Evolutionary conservation across 2,888 invertebrate genomes (phyloP).

Genomic region (Amphipoea oculea): DNA sequence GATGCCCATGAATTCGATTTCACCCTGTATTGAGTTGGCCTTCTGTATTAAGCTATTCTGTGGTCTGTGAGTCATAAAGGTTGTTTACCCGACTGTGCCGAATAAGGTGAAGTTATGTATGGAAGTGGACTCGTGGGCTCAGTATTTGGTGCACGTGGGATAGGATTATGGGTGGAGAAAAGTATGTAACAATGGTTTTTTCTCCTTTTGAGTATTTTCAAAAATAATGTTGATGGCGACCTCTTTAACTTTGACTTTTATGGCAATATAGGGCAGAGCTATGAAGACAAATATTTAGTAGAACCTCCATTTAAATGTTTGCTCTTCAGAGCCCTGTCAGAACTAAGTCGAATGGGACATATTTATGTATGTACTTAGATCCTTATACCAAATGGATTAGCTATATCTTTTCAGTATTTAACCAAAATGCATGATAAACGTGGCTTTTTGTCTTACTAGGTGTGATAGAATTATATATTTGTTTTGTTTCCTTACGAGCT

Average conservation of each 20-base stretch:
- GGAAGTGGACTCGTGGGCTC: slow-evolving; percentile 37
- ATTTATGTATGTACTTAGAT: background rate
- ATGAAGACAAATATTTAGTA: background rate
- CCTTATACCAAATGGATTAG: background rate
- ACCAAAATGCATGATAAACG: background rate
- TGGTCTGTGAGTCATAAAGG: slow-evolving; percentile 58
- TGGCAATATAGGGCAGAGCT: background rate
- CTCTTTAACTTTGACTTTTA: slow-evolving; percentile 11
- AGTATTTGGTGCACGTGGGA: slow-evolving; percentile 40
- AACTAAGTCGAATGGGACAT: background rate
- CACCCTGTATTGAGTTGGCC: background rate
- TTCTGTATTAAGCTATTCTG: slow-evolving; percentile 19
- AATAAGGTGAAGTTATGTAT: slow-evolving; percentile 36
- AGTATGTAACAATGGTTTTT: slow-evolving; percentile 7
- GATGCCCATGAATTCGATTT: too few species aligned
- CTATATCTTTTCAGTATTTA: background rate
- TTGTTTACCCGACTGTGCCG: slow-evolving; percentile 49
- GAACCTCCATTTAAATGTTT: background rate
- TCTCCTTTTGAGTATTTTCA: slow-evolving; percentile 4
- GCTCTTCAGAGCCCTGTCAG: background rate
- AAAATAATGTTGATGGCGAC: background rate
- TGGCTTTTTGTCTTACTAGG: background rate
- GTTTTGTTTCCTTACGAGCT: too few species aligned
- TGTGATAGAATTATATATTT: background rate
- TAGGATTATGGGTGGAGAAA: slow-evolving; percentile 32